Evolutionary conservation across 2,888 invertebrate genomes (phyloP).

Genomic region (Epinotia ramella): DNA sequence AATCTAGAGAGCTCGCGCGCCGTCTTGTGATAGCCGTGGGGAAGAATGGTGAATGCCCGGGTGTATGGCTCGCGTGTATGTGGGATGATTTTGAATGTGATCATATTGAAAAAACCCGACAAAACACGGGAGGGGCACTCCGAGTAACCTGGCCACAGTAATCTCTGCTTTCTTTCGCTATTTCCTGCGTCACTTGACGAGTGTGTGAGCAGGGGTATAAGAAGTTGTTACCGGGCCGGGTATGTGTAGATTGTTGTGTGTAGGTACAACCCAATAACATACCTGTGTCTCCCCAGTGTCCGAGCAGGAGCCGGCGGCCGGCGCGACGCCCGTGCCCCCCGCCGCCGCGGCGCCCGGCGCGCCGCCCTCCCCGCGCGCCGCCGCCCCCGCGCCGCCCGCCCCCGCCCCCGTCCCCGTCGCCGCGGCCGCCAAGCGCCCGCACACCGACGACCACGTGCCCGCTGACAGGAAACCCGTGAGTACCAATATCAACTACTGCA

Average conservation of each 20-base stretch:
- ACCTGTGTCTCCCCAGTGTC: slow-evolving; percentile 59
- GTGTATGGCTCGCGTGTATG: no score
- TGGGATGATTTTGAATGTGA: no score
- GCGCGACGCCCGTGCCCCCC: slow-evolving; percentile 50
- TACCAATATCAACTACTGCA: slow-evolving; percentile 27
- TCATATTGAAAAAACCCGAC: no score
- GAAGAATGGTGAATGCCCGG: no score
- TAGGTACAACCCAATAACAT: background rate
- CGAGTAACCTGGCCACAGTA: no score
- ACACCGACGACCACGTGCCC: slow-evolving; percentile 82
- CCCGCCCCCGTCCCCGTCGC: slow-evolving; percentile 47
- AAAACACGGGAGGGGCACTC: no score
- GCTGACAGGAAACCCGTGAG: slow-evolving; percentile 92
- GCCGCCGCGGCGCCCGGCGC: slow-evolving; percentile 37
- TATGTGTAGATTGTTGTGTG: slow-evolving; percentile 1
- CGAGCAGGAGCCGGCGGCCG: slow-evolving; percentile 64
- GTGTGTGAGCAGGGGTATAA: no score
- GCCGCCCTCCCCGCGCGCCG: slow-evolving; percentile 46
- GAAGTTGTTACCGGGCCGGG: no score
- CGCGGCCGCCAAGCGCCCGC: slow-evolving; percentile 67
- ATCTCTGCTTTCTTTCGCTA: no score
- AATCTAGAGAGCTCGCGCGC: no score
- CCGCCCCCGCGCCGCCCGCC: slow-evolving; percentile 48
- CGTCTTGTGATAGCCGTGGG: no score
- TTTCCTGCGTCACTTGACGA: no score